A percentile compares a stretch with the other conserved stretches of the same genome.
phyloP scores from a whole-genome alignment of 2,888 invertebrate genomes.

The Sphinx pinastri region DNA sequence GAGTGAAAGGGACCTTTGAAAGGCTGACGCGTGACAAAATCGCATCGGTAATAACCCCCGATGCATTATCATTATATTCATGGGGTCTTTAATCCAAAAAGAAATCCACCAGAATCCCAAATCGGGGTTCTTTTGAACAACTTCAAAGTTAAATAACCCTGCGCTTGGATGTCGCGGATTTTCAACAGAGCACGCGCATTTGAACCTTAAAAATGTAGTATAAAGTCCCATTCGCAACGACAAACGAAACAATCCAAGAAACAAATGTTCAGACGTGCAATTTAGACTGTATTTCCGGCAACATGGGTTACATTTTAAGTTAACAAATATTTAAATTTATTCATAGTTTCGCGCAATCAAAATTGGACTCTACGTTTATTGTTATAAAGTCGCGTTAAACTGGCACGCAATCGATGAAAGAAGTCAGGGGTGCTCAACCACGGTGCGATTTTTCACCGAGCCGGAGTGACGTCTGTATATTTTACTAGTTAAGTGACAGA shows the following conservation, averaged over 20 bases:
- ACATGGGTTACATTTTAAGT: slow-evolving; percentile 84
- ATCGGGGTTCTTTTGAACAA: slow-evolving; percentile 81
- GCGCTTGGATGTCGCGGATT: slow-evolving; percentile 50
- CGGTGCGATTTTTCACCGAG: slow-evolving; percentile 77
- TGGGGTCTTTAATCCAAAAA: slow-evolving; percentile 82
- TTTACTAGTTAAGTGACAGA: slow-evolving; percentile 83
- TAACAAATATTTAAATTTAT: slow-evolving; percentile 84
- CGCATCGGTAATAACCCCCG: slow-evolving; percentile 64
- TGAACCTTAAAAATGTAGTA: slow-evolving; percentile 46
- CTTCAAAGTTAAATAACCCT: slow-evolving; percentile 83
- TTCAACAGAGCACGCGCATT: slow-evolving; percentile 42
- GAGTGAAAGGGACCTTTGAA: slow-evolving; percentile 52
- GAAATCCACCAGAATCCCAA: slow-evolving; percentile 81
- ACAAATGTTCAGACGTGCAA: slow-evolving; percentile 80
- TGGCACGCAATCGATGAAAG: slow-evolving; percentile 35
- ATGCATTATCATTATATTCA: slow-evolving; percentile 83
- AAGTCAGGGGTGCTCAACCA: slow-evolving; percentile 68
- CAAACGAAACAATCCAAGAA: slow-evolving; percentile 57
- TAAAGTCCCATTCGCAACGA: slow-evolving; percentile 54
- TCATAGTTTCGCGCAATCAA: slow-evolving; percentile 55
- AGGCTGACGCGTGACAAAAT: slow-evolving; percentile 68
- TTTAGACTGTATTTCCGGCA: slow-evolving; percentile 83
- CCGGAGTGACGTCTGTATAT: slow-evolving; percentile 81
- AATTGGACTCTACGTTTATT: slow-evolving; percentile 55
- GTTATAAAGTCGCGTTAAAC: slow-evolving; percentile 37